phyloP scores from a whole-genome alignment of 2,888 invertebrate species.

The Acleris literana region DNA sequence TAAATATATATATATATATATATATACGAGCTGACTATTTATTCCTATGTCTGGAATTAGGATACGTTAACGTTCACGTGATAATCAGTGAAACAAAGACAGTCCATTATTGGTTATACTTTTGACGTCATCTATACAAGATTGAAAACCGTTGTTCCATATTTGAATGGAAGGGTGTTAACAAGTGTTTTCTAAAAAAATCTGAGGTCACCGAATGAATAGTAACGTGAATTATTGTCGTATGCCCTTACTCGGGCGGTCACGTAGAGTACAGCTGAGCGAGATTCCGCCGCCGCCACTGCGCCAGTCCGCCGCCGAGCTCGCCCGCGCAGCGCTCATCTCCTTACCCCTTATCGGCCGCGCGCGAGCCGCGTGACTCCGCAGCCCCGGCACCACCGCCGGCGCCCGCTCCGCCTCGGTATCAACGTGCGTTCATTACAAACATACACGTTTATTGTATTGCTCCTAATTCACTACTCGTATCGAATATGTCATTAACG shows the following conservation, averaged over 20 bases:
- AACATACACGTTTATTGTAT: conserved; percentile 55
- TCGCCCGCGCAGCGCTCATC: conserved; percentile 53
- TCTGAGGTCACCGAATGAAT: conserved; percentile 54
- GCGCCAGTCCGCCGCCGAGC: conserved; percentile 51
- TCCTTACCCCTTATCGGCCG: conserved; percentile 67
- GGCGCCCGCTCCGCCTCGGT: conserved; percentile 47
- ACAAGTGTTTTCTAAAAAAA: conserved; percentile 55
- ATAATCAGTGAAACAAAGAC: conserved; percentile 59
- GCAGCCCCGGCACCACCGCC: conserved; percentile 46
- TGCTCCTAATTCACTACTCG: conserved; percentile 44
- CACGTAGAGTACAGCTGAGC: conserved; percentile 56
- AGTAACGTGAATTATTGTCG: conserved; percentile 55
- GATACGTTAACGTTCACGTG: conserved; percentile 50
- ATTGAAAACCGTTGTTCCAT: conserved; percentile 42
- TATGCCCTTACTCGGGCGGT: conserved; percentile 58
- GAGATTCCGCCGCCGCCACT: conserved; percentile 47
- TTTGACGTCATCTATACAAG: conserved; percentile 44
- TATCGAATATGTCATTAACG: conserved; percentile 52
- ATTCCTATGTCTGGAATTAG: conserved; percentile 46
- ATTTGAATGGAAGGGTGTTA: conserved; percentile 43
- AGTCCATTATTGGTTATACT: conserved; percentile 45
- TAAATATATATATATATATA: conserved; percentile 2
- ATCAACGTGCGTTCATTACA: conserved; percentile 52
- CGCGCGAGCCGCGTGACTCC: conserved; percentile 63
- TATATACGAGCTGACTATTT: conserved; percentile 22